A percentile compares a stretch with the other conserved stretches of the same genome.
Conservation (phyloP, 2,888 invertebrate genomes). For the Cecidostiba fungosa region DNA sequence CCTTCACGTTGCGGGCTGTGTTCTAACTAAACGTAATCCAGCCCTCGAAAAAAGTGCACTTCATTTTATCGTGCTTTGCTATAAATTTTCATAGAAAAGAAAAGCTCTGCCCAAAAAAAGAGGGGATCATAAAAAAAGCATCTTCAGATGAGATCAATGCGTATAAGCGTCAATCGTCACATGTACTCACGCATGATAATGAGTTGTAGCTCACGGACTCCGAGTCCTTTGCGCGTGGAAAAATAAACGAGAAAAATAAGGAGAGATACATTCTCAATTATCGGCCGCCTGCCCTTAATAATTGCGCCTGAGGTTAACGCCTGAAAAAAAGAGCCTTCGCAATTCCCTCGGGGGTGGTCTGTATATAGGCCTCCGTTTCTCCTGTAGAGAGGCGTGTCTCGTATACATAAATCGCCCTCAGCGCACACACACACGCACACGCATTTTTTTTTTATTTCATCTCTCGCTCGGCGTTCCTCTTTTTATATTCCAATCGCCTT, state of each 20-base stretch:
- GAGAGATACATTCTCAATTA: slow-evolving; percentile 8
- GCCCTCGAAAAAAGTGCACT: too few relatives aligned
- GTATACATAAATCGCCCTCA: neutral
- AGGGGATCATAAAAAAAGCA: neutral
- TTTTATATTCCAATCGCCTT: neutral
- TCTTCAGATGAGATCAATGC: neutral
- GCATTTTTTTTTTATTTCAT: neutral
- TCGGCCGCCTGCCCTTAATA: slow-evolving; percentile 33
- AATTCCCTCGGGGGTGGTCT: neutral
- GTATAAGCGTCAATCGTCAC: slow-evolving; percentile 16
- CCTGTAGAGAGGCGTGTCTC: neutral
- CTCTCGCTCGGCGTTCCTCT: neutral
- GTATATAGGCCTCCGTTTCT: neutral
- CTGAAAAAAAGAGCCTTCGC: neutral
- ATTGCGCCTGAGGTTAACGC: slow-evolving; percentile 29
- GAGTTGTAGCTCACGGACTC: neutral
- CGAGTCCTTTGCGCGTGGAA: neutral
- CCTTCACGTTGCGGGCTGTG: too few relatives aligned
- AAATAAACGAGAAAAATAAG: neutral
- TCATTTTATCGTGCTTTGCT: too few relatives aligned
- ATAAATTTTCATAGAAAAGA: too few relatives aligned
- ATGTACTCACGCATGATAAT: slow-evolving; percentile 20
- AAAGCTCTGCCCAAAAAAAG: neutral
- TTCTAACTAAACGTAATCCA: too few relatives aligned
- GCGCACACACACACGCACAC: neutral